A percentile compares a stretch with the other conserved stretches of the same genome.
Conservation (phyloP, 1,140 invertebrate species). For the Anoplolepis gracilipes region DNA sequence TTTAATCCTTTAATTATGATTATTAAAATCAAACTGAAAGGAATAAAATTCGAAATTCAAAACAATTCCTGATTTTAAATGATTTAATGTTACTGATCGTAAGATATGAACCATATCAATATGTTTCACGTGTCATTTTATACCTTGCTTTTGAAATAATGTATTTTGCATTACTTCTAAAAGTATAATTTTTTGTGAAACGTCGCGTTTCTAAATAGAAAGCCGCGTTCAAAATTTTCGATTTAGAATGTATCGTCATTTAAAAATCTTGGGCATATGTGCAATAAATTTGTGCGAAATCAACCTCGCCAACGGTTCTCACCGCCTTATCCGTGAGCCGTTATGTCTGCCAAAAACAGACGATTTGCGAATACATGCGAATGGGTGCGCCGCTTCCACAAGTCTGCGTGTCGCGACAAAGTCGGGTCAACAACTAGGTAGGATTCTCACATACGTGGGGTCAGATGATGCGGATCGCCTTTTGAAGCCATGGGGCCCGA, state of each 20-base stretch:
- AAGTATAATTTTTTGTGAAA: background rate
- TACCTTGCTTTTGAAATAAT: background rate
- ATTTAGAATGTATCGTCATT: constrained; percentile 23
- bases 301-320: constrained; percentile 40
- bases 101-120: background rate
- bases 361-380: constrained; percentile 40
- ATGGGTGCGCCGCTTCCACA: constrained; percentile 32
- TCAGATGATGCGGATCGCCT: constrained; percentile 64
- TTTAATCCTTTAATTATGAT: background rate
- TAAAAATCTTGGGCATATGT: constrained; percentile 27
- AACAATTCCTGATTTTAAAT: background rate
- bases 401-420: constrained; percentile 44
- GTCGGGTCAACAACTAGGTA: constrained; percentile 69
- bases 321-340: constrained; percentile 46
- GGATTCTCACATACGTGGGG: constrained; percentile 66
- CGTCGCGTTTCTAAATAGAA: background rate
- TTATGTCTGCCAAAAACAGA: constrained; percentile 69
- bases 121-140: constrained; percentile 36
- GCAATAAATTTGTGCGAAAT: constrained; percentile 53
- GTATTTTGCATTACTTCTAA: background rate
- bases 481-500: constrained; percentile 67
- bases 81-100: too few relatives aligned
- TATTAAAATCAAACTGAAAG: background rate
- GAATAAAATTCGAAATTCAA: background rate
- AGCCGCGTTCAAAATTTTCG: background rate